Base-by-base conservation (phyloP, 92 coral and sea anemone species). In the Palythoa caribaeorum region DNA sequence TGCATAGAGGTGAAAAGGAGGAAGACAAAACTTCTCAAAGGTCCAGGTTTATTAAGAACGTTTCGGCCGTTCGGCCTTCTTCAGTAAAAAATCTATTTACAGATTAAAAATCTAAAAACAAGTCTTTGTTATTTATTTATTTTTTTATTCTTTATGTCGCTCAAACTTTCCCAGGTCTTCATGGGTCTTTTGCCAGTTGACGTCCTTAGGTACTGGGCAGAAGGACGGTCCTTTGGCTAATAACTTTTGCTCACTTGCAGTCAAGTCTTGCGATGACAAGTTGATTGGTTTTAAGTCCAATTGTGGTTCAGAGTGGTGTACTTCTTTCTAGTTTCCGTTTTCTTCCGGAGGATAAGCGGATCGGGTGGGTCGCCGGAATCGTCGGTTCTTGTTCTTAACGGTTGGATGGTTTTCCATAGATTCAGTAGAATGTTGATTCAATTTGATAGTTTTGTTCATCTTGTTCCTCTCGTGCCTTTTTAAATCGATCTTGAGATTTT, bases 221-320 rank as follows among this genome's bases (percentile, higher is more conserved):
- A 91, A 91, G 5, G 94, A 89, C 39, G 92, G 94, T 77, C 92
- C 92, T 76, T 77, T 91, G 55, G 69, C 85, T 80, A 91, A 80
- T 71, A 91, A 66, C 15, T 62, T 78, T 47, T 50, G 50, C 53
- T 90, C 63, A 11, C 70, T 87, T 37, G 72, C 87, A 5, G 78
- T 71, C 50, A 91, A 77, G 36, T 87, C 92, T 40, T 52, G 51
- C 35, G 86, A 63, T 74, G 90, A 74, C 69, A 90, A 62, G 36
- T 88, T 80, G 78, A 88, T 80, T 69, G 91, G 91, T n/a, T 81
- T 80, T 44, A 88, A 62, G 86, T 88, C 89, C 80, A 76, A 39
- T 20, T 19, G 79, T 40, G 79, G 3, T 74, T 74, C 79, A 70
- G 74, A 70, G 44, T 70, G 74, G 74, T 70, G 40, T 70, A 28